These are phyloP conservation scores for Donacobius atricapilla DNA, from an alignment of 2,113 vertebrate species.

Conservation along the genomic window DNA sequence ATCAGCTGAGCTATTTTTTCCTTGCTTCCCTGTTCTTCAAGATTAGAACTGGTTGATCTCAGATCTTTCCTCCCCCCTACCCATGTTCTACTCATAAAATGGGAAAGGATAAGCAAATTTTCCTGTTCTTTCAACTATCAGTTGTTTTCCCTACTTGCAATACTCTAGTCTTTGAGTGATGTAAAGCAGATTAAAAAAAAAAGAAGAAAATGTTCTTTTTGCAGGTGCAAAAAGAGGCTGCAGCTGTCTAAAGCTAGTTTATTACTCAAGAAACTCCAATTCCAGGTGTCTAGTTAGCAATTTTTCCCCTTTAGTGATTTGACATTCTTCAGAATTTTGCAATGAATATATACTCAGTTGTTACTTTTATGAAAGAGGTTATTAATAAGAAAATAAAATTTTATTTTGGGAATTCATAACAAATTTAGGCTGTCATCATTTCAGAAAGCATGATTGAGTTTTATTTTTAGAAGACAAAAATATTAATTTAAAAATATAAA, in stretches of 20 bases:
- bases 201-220: slow-evolving; percentile 11
- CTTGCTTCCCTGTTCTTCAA: neutral
- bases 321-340: slow-evolving; percentile 10
- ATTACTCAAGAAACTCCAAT: slow-evolving; percentile 11
- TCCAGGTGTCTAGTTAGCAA: slow-evolving; percentile 32
- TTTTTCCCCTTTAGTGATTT: neutral
- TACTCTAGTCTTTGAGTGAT: neutral
- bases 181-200: neutral
- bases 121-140: neutral
- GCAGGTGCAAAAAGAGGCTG: slow-evolving; percentile 12
- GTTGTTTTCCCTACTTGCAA: neutral
- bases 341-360: neutral
- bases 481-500: neutral
- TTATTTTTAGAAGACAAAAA: neutral
- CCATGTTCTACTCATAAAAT: neutral
- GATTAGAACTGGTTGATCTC: neutral
- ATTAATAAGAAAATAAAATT: neutral
- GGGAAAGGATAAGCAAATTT: neutral
- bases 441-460: neutral
- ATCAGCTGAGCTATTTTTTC: neutral
- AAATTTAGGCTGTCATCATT: neutral
- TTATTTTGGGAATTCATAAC: neutral
- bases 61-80: neutral
- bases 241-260: slow-evolving; percentile 24
- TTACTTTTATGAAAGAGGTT: neutral